phyloP scores from a whole-genome alignment of 2,888 invertebrate genomes.

The Melieria picta region DNA sequence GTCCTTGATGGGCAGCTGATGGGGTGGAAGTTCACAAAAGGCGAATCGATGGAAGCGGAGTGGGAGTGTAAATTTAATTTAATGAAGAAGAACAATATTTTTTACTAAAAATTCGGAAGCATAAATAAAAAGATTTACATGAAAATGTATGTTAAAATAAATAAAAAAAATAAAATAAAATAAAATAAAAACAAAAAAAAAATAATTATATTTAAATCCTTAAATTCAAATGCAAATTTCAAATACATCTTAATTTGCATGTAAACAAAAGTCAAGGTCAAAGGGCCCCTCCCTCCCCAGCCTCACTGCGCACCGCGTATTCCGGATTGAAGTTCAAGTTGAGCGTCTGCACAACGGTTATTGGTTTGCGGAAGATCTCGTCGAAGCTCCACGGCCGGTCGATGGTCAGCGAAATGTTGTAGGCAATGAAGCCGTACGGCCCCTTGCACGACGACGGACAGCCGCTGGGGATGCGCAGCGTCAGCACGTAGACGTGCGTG shows the following conservation, averaged over 20 bases:
- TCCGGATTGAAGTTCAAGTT: slow-evolving; percentile 80
- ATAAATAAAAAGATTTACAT: neutral
- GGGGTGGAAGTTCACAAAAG: neutral
- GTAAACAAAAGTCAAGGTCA: too few species aligned
- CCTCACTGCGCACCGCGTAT: slow-evolving; percentile 69
- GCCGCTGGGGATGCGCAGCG: slow-evolving; percentile 69
- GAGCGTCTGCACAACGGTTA: slow-evolving; percentile 80
- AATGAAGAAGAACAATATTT: neutral
- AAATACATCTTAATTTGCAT: too few species aligned
- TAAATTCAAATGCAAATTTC: too few species aligned
- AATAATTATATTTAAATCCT: neutral
- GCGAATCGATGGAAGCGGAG: neutral
- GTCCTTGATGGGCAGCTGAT: slow-evolving; percentile 54
- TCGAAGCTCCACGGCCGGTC: slow-evolving; percentile 84
- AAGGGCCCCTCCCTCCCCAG: neutral
- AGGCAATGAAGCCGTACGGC: slow-evolving; percentile 77
- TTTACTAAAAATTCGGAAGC: neutral
- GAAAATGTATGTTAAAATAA: neutral
- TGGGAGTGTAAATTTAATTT: neutral
- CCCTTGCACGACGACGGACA: slow-evolving; percentile 83
- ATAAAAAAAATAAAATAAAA: too few species aligned
- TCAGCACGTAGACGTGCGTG: slow-evolving; percentile 77
- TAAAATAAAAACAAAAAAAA: too few species aligned
- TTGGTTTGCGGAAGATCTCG: slow-evolving; percentile 64
- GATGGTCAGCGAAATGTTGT: slow-evolving; percentile 79